phyloP scores from a whole-genome alignment of 1,140 invertebrate species.

The Drusus annulatus region DNA sequence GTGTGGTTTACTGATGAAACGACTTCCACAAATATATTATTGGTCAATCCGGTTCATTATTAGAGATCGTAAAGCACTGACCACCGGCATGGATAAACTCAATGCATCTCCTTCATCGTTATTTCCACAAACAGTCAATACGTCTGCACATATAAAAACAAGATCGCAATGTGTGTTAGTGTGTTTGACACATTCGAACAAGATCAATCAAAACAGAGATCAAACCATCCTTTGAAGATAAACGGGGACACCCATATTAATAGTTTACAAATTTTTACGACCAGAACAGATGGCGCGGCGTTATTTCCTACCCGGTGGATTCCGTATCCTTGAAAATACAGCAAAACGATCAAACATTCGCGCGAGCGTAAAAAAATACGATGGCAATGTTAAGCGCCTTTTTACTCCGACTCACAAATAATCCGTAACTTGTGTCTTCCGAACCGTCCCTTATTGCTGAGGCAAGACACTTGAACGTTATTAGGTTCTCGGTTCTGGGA shows the following conservation, averaged over 20 bases:
- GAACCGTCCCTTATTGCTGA: slow-evolving; percentile 6
- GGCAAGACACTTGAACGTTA: slow-evolving; percentile 35
- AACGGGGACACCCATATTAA: slow-evolving; percentile 40
- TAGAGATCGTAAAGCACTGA: too few relatives aligned
- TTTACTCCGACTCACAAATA: slow-evolving; percentile 15
- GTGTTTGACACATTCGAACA: slow-evolving; percentile 29
- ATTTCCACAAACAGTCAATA: not conserved
- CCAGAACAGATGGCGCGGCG: not conserved
- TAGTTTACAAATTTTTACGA: slow-evolving; percentile 49
- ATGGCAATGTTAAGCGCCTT: not conserved
- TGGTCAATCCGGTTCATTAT: too few relatives aligned
- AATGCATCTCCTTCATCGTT: not conserved
- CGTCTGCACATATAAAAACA: not conserved
- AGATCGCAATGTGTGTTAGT: not conserved
- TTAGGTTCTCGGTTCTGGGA: slow-evolving; percentile 42
- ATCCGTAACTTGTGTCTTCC: not conserved
- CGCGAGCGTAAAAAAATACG: not conserved
- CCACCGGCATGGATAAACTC: too few relatives aligned
- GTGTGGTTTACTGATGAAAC: too few relatives aligned
- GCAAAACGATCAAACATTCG: not conserved
- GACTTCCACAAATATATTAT: too few relatives aligned
- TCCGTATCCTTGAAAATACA: not conserved
- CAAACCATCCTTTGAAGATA: slow-evolving; percentile 37
- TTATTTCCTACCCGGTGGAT: not conserved
- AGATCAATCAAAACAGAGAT: slow-evolving; percentile 41